phyloP scores from a whole-genome alignment of 1,140 invertebrate genomes.

The Coenobita brevimanus region DNA sequence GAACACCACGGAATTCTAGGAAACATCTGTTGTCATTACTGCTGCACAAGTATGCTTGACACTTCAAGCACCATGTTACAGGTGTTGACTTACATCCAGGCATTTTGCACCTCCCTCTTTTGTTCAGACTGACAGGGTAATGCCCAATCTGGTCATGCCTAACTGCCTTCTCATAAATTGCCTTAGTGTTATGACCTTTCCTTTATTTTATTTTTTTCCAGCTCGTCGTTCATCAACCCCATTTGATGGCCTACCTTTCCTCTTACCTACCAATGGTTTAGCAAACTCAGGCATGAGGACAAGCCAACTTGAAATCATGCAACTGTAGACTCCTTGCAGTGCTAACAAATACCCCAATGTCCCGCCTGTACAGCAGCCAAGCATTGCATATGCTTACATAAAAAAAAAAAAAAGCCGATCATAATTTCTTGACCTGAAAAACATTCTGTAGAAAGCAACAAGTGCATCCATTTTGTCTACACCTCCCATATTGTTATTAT shows the following conservation, averaged over 20 bases:
- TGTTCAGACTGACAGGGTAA: constrained; percentile 24
- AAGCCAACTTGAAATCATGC: constrained; percentile 32
- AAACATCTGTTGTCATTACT: constrained; percentile 28
- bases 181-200: constrained; percentile 44
- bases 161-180: constrained; percentile 32
- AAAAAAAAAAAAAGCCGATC: constrained; percentile 37
- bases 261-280: constrained; percentile 29
- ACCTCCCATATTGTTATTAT: constrained; percentile 32
- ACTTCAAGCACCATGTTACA: constrained; percentile 47
- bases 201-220: constrained; percentile 27
- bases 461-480: constrained; percentile 28
- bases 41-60: constrained; percentile 38
- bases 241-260: constrained; percentile 23
- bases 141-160: constrained; percentile 47
- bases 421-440: constrained; percentile 25
- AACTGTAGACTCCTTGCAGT: background rate
- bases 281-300: constrained; percentile 18
- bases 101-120: constrained; percentile 48
- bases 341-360: background rate
- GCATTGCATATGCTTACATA: constrained; percentile 20
- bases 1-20: constrained; percentile 38
- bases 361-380: constrained; percentile 25
- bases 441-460: constrained; percentile 23
- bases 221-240: constrained; percentile 32
- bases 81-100: constrained; percentile 34